These are phyloP conservation scores for Brenthis hecate DNA, from an alignment of 2,888 invertebrate genomes.

Conservation along the genomic window DNA sequence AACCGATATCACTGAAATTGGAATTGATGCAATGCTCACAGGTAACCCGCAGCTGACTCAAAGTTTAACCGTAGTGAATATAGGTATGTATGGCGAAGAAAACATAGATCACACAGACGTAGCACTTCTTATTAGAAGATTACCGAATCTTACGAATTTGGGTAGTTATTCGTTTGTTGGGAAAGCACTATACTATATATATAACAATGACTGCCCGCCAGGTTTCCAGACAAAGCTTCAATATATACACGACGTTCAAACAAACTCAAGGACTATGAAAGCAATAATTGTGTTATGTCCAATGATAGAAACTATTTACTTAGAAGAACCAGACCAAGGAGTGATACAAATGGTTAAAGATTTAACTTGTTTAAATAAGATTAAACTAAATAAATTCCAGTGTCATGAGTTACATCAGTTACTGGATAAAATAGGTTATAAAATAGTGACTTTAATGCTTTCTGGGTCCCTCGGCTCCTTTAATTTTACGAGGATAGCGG, in stretches of 20 bases:
- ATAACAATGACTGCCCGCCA: slow-evolving; percentile 77
- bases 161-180: slow-evolving; percentile 87
- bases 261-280: slow-evolving; percentile 82
- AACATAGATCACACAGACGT: slow-evolving; percentile 85
- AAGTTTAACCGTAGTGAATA: slow-evolving; percentile 83
- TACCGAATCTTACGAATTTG: slow-evolving; percentile 85
- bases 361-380: slow-evolving; percentile 74
- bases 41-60: slow-evolving; percentile 79
- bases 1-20: slow-evolving; percentile 85
- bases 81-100: slow-evolving; percentile 87
- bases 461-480: slow-evolving; percentile 82
- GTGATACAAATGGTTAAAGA: slow-evolving; percentile 77
- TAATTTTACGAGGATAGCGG: slow-evolving; percentile 82
- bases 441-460: slow-evolving; percentile 80
- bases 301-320: slow-evolving; percentile 83
- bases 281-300: slow-evolving; percentile 84
- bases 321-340: slow-evolving; percentile 84
- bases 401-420: slow-evolving; percentile 83
- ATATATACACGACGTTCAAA: slow-evolving; percentile 85
- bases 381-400: slow-evolving; percentile 84
- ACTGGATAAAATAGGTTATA: slow-evolving; percentile 79
- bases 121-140: slow-evolving; percentile 83
- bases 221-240: slow-evolving; percentile 84
- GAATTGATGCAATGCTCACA: slow-evolving; percentile 81
- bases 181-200: slow-evolving; percentile 81